A percentile compares a stretch with the other conserved stretches of the same genome.
Conservation (phyloP, 2,797 vertebrate genomes). For the Pipistrellus kuhlii region DNA sequence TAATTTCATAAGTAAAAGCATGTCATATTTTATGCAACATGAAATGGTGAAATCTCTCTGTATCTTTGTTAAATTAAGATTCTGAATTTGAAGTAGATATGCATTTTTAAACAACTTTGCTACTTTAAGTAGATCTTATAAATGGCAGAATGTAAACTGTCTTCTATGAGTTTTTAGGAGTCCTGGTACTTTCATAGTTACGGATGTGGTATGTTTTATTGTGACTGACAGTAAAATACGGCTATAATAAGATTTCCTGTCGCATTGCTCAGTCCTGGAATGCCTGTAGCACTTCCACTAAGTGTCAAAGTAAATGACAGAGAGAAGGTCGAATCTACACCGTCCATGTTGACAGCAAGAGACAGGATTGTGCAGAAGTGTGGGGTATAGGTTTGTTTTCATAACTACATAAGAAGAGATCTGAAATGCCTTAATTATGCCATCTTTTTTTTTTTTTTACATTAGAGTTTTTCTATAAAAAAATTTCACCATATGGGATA, state of each 20-base stretch:
- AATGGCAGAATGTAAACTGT: slow-evolving; percentile 39
- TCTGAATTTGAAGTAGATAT: slow-evolving; percentile 38
- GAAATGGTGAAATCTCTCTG: slow-evolving; percentile 21
- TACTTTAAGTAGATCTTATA: slow-evolving; percentile 25
- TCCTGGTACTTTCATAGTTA: slow-evolving; percentile 47
- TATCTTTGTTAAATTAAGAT: slow-evolving; percentile 27
- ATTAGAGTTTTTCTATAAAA: neutral
- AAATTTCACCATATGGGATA: neutral
- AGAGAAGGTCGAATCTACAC: neutral
- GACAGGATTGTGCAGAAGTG: neutral
- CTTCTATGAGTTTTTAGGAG: slow-evolving; percentile 36
- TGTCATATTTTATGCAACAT: neutral
- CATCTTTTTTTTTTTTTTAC: neutral
- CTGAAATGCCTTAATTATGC: slow-evolving; percentile 3
- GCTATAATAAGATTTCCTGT: slow-evolving; percentile 13
- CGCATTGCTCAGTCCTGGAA: slow-evolving; percentile 29
- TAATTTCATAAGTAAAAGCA: slow-evolving; percentile 49
- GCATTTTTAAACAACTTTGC: slow-evolving; percentile 54
- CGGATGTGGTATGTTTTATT: neutral
- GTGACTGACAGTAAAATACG: slow-evolving; percentile 50
- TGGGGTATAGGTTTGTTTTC: neutral
- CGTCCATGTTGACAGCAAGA: neutral
- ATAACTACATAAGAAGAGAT: neutral
- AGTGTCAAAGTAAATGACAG: neutral
- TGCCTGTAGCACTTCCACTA: neutral